Evolutionary conservation across 2,113 vertebrate genomes (phyloP).

Genomic region (Tonatia bakeri): DNA sequence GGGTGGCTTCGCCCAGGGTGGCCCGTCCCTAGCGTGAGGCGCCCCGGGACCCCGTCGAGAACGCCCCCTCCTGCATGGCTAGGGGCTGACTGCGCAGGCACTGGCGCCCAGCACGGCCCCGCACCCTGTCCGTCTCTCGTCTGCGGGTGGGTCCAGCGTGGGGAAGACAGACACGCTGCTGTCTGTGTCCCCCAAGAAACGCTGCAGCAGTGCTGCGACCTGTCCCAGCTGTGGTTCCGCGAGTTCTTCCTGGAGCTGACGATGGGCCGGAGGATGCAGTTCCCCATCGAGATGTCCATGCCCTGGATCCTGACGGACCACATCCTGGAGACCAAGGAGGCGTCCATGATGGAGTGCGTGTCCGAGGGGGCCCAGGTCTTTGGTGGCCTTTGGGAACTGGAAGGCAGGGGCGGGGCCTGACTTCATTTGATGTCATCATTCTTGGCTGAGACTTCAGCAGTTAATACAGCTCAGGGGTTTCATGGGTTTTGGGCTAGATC

Average conservation of each 20-base stretch:
- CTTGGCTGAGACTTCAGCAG: not conserved
- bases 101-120: not conserved
- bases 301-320: conserved; percentile 99
- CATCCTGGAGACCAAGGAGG: conserved; percentile 88
- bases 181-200: conserved; percentile 80
- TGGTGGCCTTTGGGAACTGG: not conserved
- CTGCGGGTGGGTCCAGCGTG: not conserved
- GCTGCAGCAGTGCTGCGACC: conserved; percentile 88
- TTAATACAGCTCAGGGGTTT: not conserved
- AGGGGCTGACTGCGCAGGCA: not conserved
- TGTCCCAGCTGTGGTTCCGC: conserved; percentile 88
- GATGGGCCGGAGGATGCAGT: conserved; percentile 89
- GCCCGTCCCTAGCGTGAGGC: not conserved
- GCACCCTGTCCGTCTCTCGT: not conserved
- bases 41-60: not conserved
- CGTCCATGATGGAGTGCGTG: conserved; percentile 89
- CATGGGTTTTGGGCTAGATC: not conserved
- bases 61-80: not conserved
- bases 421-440: not conserved
- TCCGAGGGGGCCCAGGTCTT: not conserved
- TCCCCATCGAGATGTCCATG: conserved; percentile 97
- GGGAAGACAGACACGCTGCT: conserved; percentile 44
- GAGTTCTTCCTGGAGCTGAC: conserved; percentile 97
- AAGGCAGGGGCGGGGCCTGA: fast-evolving
- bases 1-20: not conserved